Evolutionary conservation across 37 sponge, comb jelly and placozoan genomes (phyloP).

Genomic region (Ianthella basta): DNA sequence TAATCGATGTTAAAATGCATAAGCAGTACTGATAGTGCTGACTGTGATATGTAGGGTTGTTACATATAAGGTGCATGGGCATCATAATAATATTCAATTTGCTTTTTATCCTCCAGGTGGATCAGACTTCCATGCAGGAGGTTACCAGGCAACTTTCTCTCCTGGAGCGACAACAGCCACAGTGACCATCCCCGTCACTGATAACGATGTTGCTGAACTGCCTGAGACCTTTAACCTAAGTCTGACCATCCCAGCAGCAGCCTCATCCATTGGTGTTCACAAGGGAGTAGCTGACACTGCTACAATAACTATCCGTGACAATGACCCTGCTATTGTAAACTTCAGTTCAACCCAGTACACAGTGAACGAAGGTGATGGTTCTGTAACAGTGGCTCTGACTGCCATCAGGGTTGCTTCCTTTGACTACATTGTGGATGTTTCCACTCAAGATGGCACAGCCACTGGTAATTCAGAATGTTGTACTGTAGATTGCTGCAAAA

Average conservation of each 20-base stretch:
- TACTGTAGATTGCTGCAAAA: too few relatives aligned
- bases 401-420: neutral
- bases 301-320: neutral
- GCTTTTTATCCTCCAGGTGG: too few relatives aligned
- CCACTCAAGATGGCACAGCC: neutral
- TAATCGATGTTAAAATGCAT: too few relatives aligned
- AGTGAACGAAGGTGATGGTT: neutral
- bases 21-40: too few relatives aligned
- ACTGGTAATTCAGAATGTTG: conserved; percentile 1
- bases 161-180: neutral
- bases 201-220: conserved; percentile 2
- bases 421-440: neutral
- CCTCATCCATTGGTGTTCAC: too few relatives aligned
- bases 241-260: too few relatives aligned
- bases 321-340: neutral
- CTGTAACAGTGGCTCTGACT: neutral
- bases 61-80: too few relatives aligned
- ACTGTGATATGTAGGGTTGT: too few relatives aligned
- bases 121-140: too few relatives aligned
- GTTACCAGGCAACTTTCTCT: neutral
- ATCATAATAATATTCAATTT: too few relatives aligned
- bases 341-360: neutral
- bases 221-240: neutral
- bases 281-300: conserved; percentile 12
- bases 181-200: neutral